Evolutionary conservation across 2,113 vertebrate species (phyloP), one percentile per base, ranked within the genome.

Genomic region (Cephalopterus ornatus): DNA sequence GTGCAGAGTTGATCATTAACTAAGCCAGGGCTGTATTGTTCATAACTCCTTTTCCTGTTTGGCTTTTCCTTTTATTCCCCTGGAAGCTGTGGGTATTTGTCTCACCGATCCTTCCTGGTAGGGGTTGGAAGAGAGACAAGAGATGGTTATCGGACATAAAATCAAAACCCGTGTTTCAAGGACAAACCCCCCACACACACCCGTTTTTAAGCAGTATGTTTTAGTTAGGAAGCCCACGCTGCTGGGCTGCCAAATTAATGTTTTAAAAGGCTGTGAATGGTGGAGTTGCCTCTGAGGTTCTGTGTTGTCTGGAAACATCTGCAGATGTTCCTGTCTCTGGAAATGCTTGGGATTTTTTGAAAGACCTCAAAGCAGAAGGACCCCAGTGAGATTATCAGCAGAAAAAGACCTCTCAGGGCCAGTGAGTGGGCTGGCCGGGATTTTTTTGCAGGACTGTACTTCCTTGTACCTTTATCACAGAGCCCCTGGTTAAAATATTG

Each of bases 41-140:
- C 93, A 46, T 81, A 71, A 93, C 70, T 91, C 8, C 92, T 86
- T 95, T 96, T 97, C 96, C 95, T 96, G 95, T 94, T 95, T 76
- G 91, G 70, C 73, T 95, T 94, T 96, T 96, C 85, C 77, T 87
- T 96, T 72, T 84, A 85, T 95, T 95, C 80, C 83, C 30, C 62
- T 82, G 92, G 86, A 95, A 94, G 91, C 92, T 71, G 7, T n/a
- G 90, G 22, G 47, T 61, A 44, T 96, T 96, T 93, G 73, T 91
- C 85, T 95, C 80, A 65, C 96, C 8, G 1, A 65, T 80, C 89
- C 85, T 95, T 97, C 93, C 93, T 96, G 93, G 88, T 83, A 67
- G 71, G 85, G 75, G 59, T 89, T 94, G 93, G 93, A 90, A 83
- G 55, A 90, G 39, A 78, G 75, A 74, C 76, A 92, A 92, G 93